These are phyloP conservation scores for Eustalomyia histrio DNA, from an alignment of 2,888 invertebrate genomes.

Conservation along the genomic window DNA sequence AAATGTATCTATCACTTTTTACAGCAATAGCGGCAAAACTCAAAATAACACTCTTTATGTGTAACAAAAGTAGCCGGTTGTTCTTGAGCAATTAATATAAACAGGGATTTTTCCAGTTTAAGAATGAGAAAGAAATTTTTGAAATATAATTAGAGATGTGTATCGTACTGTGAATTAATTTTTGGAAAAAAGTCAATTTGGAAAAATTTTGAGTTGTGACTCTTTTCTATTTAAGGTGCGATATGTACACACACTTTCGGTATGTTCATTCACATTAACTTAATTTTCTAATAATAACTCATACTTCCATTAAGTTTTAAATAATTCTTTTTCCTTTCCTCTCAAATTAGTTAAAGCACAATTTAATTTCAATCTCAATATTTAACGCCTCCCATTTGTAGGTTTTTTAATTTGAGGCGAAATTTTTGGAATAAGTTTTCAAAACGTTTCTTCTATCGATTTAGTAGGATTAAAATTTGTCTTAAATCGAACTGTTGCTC, in stretches of 20 bases:
- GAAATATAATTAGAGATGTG: no score
- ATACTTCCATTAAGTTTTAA: neutral
- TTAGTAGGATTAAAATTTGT: slow-evolving; percentile 50
- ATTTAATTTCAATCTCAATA: neutral
- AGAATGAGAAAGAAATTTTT: no score
- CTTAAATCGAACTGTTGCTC: slow-evolving; percentile 49
- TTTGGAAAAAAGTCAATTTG: no score
- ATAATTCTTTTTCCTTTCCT: neutral
- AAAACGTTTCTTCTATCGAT: slow-evolving; percentile 49
- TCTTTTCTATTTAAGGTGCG: no score
- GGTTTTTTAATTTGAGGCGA: slow-evolving; percentile 36
- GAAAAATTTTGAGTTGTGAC: no score
- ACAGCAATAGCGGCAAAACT: no score
- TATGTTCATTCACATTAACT: neutral
- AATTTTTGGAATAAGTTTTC: slow-evolving; percentile 36
- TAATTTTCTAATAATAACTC: neutral
- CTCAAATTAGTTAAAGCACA: neutral
- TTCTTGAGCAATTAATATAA: no score
- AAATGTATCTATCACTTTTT: no score
- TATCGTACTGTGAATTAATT: no score
- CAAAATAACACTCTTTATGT: no score
- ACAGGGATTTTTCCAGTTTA: no score
- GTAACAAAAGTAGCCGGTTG: no score
- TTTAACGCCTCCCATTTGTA: slow-evolving; percentile 29
- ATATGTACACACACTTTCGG: neutral